Percentiles rank a stretch among this genome's conserved stretches.
These are phyloP conservation scores for Hemiprocne comata DNA, from an alignment of 2,113 vertebrate genomes.

Conservation along the genomic window DNA sequence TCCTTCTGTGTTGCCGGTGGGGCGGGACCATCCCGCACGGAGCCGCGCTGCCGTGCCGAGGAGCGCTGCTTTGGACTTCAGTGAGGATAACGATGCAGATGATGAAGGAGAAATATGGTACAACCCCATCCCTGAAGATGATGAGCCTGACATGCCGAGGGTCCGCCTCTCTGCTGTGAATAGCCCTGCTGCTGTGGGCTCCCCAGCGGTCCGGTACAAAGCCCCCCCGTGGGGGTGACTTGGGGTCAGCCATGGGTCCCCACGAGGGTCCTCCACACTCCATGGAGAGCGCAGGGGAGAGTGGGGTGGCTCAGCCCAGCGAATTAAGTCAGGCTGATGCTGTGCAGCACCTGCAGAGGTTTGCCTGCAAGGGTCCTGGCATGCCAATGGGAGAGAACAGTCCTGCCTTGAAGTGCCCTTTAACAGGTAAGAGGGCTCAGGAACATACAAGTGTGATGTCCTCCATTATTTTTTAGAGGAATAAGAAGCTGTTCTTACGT, in stretches of 20 bases:
- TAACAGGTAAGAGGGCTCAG: conserved; percentile 78
- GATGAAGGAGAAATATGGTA: conserved; percentile 99
- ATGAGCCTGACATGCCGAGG: conserved; percentile 69
- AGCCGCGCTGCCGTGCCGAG: background rate
- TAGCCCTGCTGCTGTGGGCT: conserved; percentile 34
- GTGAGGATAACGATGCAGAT: conserved; percentile 91
- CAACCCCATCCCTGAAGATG: conserved; percentile 97
- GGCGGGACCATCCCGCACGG: background rate
- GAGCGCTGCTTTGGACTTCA: conserved; percentile 69
- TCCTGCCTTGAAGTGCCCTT: conserved; percentile 63
- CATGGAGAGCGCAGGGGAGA: conserved; percentile 32
- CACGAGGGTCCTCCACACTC: background rate
- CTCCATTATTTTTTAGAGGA: background rate
- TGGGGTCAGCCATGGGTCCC: background rate
- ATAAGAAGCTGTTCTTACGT: background rate
- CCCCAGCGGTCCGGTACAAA: conserved; percentile 46
- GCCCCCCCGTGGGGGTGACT: conserved; percentile 39
- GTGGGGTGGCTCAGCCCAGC: background rate
- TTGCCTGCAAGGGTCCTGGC: conserved; percentile 68
- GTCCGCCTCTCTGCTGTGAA: background rate
- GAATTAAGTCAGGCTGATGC: conserved; percentile 67
- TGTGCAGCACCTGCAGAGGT: conserved; percentile 74
- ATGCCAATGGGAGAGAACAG: conserved; percentile 72
- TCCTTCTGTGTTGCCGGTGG: background rate
- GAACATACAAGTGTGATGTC: background rate